Conservation (phyloP, 2,888 invertebrate species). For the Elmis aenea region DNA sequence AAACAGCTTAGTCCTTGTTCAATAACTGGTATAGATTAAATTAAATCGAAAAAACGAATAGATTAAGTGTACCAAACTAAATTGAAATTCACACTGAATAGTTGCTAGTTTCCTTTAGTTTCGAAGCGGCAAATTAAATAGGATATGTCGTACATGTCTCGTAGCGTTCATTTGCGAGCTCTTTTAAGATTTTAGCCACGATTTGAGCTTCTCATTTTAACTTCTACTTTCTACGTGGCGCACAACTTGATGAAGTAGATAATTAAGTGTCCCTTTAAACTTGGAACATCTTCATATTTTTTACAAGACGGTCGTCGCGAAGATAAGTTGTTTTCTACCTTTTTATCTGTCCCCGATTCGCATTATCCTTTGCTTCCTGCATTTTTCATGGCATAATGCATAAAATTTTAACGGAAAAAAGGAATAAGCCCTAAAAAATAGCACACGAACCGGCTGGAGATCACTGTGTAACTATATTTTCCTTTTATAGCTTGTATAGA, state of each 20-base stretch:
- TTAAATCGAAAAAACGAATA: no score
- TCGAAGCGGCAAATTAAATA: constrained; percentile 1
- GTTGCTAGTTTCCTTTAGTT: constrained; percentile 4
- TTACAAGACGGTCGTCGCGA: constrained; percentile 10
- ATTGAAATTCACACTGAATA: constrained; percentile 6
- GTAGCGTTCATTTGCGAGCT: no score
- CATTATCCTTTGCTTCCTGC: constrained; percentile 14
- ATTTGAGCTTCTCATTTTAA: constrained; percentile 20
- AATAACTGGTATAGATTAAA: no score
- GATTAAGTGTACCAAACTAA: neutral
- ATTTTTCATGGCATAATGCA: constrained; percentile 4
- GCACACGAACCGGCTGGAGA: no score
- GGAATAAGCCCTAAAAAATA: no score
- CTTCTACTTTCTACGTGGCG: constrained; percentile 30
- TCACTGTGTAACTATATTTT: no score
- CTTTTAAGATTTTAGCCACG: constrained; percentile 22
- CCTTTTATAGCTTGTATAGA: no score
- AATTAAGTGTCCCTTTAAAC: constrained; percentile 30
- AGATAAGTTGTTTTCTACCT: constrained; percentile 11
- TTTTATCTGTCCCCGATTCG: constrained; percentile 19
- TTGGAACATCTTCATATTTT: constrained; percentile 27
- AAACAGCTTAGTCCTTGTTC: no score
- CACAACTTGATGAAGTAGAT: constrained; percentile 34
- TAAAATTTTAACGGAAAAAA: no score
- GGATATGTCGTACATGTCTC: constrained; percentile 2